These are phyloP conservation scores for Lophotriccus pileatus DNA, from an alignment of 2,797 vertebrate genomes.

Conservation along the genomic window DNA sequence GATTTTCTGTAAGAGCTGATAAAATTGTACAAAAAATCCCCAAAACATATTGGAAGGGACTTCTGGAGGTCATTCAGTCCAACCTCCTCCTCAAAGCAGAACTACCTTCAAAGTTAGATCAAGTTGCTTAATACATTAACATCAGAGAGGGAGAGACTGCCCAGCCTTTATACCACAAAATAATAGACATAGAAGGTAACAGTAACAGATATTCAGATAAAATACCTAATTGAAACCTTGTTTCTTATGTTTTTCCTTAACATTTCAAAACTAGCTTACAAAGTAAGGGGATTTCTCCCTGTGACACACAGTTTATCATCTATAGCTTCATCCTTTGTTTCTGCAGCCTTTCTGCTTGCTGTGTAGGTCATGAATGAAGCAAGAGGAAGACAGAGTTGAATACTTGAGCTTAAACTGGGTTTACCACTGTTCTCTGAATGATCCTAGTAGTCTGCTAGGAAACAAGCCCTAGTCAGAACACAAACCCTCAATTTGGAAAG, in stretches of 20 bases:
- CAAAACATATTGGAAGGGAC: not conserved
- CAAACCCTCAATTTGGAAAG: not conserved
- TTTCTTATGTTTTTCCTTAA: not conserved
- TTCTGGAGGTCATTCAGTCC: not conserved
- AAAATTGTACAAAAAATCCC: not conserved
- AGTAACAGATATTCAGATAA: not conserved
- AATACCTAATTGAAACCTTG: not conserved
- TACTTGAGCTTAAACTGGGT: not conserved
- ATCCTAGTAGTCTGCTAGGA: not conserved
- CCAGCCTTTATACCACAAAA: not conserved
- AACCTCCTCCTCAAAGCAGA: not conserved
- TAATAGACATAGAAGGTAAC: not conserved
- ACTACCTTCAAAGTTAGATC: not conserved
- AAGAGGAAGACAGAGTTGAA: not conserved
- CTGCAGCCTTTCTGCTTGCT: not conserved
- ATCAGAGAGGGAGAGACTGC: not conserved
- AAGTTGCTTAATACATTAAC: not conserved
- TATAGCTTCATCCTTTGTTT: not conserved
- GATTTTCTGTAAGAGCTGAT: not conserved
- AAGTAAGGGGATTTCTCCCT: not conserved
- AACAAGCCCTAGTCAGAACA: not conserved
- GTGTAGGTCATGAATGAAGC: not conserved
- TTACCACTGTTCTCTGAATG: not conserved
- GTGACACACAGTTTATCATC: not conserved
- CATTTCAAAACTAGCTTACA: not conserved